Conservation (phyloP, 2,888 invertebrate genomes). For the Eupeodes latifasciatus region DNA sequence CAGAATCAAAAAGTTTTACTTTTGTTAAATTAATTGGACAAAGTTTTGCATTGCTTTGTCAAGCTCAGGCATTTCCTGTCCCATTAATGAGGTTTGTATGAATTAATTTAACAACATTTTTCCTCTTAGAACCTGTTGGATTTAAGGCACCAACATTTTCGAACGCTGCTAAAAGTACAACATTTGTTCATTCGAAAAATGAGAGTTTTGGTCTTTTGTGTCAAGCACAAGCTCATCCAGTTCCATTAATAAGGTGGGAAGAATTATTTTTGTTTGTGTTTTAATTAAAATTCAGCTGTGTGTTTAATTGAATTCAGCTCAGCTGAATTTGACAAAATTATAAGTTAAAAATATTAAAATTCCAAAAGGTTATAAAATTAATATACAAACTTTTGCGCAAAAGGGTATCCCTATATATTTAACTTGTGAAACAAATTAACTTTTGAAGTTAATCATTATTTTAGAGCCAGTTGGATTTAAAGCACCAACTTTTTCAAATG, state of each 20-base stretch:
- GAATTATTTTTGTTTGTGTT: no score
- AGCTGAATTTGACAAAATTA: conserved; percentile 4
- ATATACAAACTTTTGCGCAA: not conserved
- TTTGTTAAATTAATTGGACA: conserved; percentile 84
- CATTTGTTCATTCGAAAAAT: conserved; percentile 79
- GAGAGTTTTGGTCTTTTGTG: conserved; percentile 78
- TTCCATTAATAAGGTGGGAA: conserved; percentile 84
- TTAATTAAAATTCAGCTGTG: not conserved
- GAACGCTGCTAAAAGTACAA: conserved; percentile 85
- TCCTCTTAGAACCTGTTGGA: conserved; percentile 84
- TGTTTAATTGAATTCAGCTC: conserved; percentile 1
- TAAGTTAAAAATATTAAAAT: not conserved
- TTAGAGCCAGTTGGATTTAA: conserved; percentile 88
- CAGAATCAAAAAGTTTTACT: conserved; percentile 86
- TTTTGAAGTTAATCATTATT: conserved; percentile 76
- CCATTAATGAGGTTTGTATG: conserved; percentile 88
- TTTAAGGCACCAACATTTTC: conserved; percentile 85
- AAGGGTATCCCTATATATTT: conserved; percentile 5
- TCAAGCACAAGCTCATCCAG: conserved; percentile 85
- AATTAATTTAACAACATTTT: not conserved
- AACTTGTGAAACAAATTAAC: conserved; percentile 47
- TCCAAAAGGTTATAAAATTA: not conserved
- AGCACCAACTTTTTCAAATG: conserved; percentile 85
- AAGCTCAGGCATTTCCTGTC: conserved; percentile 89
- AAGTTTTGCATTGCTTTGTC: conserved; percentile 87